These are phyloP conservation scores for Danio aesculapii DNA, from an alignment of 2,797 vertebrate species.

Conservation along the genomic window DNA sequence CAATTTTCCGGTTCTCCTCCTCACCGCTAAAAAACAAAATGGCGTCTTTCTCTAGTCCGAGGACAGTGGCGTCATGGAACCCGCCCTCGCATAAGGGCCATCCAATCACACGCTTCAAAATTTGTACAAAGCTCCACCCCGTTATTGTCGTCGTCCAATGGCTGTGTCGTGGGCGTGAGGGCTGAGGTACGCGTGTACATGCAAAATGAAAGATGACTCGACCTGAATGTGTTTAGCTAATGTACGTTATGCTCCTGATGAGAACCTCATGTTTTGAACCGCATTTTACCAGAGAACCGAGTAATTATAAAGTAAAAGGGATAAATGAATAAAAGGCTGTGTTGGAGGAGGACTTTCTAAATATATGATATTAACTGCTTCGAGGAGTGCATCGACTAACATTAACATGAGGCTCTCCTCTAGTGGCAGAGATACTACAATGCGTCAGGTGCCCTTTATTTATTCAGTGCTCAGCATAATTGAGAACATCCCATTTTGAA, in stretches of 20 bases:
- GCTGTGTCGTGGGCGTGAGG: slow-evolving; percentile 35
- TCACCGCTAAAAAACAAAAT: slow-evolving; percentile 75
- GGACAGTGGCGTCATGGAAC: slow-evolving; percentile 60
- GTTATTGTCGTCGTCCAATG: slow-evolving; percentile 41
- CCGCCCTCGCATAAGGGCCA: slow-evolving; percentile 32
- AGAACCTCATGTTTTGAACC: not conserved
- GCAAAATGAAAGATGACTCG: slow-evolving; percentile 44
- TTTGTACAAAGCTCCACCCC: slow-evolving; percentile 38
- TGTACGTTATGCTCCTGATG: not conserved
- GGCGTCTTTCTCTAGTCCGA: slow-evolving; percentile 70
- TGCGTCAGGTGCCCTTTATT: not conserved
- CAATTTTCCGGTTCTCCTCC: slow-evolving; percentile 64
- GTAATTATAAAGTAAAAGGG: not conserved
- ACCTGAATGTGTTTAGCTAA: slow-evolving; percentile 8
- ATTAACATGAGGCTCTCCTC: slow-evolving; percentile 7
- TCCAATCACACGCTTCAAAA: slow-evolving; percentile 58
- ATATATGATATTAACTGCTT: not conserved
- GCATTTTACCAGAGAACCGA: not conserved
- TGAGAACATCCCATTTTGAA: too few species aligned
- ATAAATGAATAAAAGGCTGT: not conserved
- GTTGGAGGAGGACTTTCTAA: not conserved
- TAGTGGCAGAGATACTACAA: slow-evolving; percentile 8
- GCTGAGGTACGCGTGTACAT: slow-evolving; percentile 15
- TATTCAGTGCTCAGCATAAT: too few species aligned
- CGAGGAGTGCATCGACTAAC: not conserved